phyloP scores from a whole-genome alignment of 2,113 vertebrate genomes.

The Pseudonaja textilis region DNA sequence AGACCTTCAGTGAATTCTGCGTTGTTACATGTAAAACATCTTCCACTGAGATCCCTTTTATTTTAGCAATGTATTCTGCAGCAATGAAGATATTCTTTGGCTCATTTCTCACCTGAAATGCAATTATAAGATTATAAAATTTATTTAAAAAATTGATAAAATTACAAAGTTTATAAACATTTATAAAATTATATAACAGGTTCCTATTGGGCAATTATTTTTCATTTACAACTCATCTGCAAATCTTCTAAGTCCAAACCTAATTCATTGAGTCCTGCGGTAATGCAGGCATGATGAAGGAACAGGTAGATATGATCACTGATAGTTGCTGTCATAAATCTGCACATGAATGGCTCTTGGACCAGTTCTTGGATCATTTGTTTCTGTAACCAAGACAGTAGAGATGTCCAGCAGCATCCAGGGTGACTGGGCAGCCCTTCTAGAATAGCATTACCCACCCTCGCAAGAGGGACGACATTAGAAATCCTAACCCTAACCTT shows the following conservation, averaged over 20 bases:
- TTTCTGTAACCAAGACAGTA: not conserved
- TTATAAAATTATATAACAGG: not conserved
- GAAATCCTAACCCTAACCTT: not conserved
- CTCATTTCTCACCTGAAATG: conserved; percentile 89
- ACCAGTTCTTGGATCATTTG: not conserved
- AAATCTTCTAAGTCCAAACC: not conserved
- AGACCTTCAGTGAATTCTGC: conserved; percentile 84
- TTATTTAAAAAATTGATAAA: not conserved
- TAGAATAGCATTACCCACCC: not conserved
- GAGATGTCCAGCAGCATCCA: not conserved
- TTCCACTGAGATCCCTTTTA: conserved; percentile 87
- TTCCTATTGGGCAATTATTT: not conserved
- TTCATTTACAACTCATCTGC: not conserved
- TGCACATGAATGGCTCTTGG: not conserved
- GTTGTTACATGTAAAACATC: conserved; percentile 84
- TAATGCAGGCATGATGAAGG: not conserved
- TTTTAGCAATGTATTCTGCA: conserved; percentile 86
- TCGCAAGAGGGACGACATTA: not conserved
- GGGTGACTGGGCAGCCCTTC: not conserved
- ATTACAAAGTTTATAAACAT: not conserved
- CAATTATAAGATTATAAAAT: not conserved
- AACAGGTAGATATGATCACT: not conserved
- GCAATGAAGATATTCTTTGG: conserved; percentile 84
- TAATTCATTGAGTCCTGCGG: not conserved
- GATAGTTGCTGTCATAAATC: not conserved